Conservation (phyloP, 2,797 vertebrate species). For the Tenualosa ilisha region DNA sequence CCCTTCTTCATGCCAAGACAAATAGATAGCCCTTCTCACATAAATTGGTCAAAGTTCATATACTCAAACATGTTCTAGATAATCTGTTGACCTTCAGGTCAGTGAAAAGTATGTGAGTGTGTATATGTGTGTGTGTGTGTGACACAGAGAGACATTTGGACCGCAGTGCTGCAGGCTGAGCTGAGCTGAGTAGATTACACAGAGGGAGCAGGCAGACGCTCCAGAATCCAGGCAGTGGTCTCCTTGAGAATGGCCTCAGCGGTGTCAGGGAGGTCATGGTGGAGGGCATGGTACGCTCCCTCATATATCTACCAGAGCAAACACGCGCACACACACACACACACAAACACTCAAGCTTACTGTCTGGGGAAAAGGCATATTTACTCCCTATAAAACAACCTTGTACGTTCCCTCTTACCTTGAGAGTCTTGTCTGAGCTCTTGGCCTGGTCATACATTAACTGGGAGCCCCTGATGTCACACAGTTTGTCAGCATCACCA, state of each 20-base stretch:
- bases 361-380: background rate
- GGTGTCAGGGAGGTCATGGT: conserved; percentile 91
- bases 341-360: background rate
- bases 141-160: conserved; percentile 26
- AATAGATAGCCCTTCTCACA: conserved; percentile 13
- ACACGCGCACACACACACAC: conserved; percentile 36
- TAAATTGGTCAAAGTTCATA: conserved; percentile 49
- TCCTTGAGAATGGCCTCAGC: conserved; percentile 84
- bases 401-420: conserved; percentile 75
- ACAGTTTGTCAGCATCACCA: conserved; percentile 88
- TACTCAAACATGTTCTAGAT: conserved; percentile 21
- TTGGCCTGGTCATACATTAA: conserved; percentile 82
- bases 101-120: conserved; percentile 33
- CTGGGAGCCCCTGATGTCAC: conserved; percentile 88
- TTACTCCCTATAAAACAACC: background rate
- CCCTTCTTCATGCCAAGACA: background rate
- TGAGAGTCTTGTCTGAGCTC: conserved; percentile 90
- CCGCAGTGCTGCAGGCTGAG: background rate
- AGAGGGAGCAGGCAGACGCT: conserved; percentile 72
- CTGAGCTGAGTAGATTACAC: background rate
- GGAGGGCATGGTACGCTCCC: conserved; percentile 89
- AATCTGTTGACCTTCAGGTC: conserved; percentile 40
- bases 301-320: conserved; percentile 82
- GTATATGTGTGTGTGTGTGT: conserved; percentile 33
- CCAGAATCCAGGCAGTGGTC: conserved; percentile 84